phyloP scores from a whole-genome alignment of 2,113 vertebrate genomes.

The Peromyscus polionotus region DNA sequence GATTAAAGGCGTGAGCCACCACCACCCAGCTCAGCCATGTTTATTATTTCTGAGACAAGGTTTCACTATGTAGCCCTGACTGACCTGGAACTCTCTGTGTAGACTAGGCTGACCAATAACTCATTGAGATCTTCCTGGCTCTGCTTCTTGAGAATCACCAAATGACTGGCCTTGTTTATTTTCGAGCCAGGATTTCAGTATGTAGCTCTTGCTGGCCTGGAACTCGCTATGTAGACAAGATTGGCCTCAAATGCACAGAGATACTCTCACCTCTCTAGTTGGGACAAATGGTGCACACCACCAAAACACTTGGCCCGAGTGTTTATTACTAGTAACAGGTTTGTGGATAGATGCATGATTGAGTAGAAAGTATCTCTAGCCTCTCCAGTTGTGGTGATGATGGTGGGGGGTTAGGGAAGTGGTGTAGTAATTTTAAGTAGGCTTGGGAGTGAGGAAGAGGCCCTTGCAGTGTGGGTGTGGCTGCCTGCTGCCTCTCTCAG shows the following conservation, averaged over 20 bases:
- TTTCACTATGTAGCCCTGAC: not conserved
- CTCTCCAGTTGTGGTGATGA: not conserved
- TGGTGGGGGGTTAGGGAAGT: no score
- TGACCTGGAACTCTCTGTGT: not conserved
- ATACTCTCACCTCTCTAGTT: not conserved
- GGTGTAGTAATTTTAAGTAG: not conserved
- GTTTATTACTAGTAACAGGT: not conserved
- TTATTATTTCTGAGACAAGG: not conserved
- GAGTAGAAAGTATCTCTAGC: not conserved
- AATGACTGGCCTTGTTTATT: no score
- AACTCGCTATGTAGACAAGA: not conserved
- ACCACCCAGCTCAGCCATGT: not conserved
- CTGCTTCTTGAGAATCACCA: not conserved
- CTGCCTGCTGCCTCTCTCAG: not conserved
- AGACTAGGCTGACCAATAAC: not conserved
- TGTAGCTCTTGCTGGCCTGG: not conserved
- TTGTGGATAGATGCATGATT: not conserved
- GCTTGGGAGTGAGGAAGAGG: not conserved
- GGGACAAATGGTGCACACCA: not conserved
- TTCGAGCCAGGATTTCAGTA: not conserved
- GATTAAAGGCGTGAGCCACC: no score
- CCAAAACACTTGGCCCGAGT: not conserved
- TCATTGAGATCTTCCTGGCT: not conserved
- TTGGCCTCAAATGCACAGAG: not conserved
- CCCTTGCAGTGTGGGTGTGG: no score